Evolutionary conservation across 2,797 vertebrate species (phyloP).

Genomic region (Brachyrhaphis roseni): DNA sequence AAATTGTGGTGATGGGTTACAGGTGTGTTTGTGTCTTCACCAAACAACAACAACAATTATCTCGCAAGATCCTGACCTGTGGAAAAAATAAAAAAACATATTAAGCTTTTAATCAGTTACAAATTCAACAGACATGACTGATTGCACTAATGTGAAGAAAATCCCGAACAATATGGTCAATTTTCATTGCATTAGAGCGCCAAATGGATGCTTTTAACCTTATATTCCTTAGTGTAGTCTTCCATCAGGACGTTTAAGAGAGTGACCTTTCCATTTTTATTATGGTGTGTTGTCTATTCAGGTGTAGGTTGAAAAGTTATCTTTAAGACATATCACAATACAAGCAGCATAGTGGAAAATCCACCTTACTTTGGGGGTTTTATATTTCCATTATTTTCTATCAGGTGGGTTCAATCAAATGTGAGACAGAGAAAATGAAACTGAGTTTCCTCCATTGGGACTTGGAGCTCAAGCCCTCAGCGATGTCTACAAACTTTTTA

Average conservation of each 20-base stretch:
- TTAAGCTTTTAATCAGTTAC: too few relatives aligned
- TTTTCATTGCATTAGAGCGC: neutral
- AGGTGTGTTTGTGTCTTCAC: neutral
- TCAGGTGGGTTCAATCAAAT: slow-evolving; percentile 49
- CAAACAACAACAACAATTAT: neutral
- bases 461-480: slow-evolving; percentile 19
- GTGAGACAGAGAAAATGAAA: slow-evolving; percentile 53
- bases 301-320: slow-evolving; percentile 28
- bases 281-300: slow-evolving; percentile 17
- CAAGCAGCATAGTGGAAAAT: slow-evolving; percentile 29
- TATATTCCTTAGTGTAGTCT: neutral
- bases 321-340: slow-evolving; percentile 37
- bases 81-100: neutral
- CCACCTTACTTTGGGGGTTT: slow-evolving; percentile 35
- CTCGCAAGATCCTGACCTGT: neutral
- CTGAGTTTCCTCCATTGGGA: slow-evolving; percentile 42
- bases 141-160: neutral
- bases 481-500: slow-evolving; percentile 53
- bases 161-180: neutral
- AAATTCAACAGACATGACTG: too few relatives aligned
- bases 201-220: neutral
- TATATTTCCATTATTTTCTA: slow-evolving; percentile 51
- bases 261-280: slow-evolving; percentile 27
- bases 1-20: neutral
- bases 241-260: slow-evolving; percentile 28